Percentiles rank a stretch among this genome's conserved stretches.
phyloP scores from a whole-genome alignment of 2,797 vertebrate species.

The Phoebastria nigripes region DNA sequence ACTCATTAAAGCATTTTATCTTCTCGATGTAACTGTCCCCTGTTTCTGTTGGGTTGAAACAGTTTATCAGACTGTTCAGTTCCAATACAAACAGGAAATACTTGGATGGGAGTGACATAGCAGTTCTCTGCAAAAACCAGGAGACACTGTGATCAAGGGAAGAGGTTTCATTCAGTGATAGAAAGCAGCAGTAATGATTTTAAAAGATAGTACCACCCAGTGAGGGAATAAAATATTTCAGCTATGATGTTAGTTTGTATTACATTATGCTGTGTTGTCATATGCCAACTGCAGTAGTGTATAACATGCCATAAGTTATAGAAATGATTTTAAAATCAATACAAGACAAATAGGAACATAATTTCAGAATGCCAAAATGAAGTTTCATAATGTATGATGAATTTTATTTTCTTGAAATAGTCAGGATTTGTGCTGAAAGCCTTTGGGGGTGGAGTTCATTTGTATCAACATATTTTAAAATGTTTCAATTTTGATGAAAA shows the following conservation, averaged over 20 bases:
- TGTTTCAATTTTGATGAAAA: background rate
- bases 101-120: background rate
- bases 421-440: background rate
- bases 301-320: background rate
- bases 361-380: background rate
- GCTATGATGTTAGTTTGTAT: background rate
- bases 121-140: background rate
- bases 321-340: background rate
- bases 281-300: background rate
- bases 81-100: slow-evolving; percentile 56
- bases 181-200: background rate
- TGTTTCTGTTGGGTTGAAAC: background rate
- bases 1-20: background rate
- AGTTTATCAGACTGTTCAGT: slow-evolving; percentile 4
- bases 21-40: background rate
- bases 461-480: background rate
- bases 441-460: background rate
- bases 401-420: background rate
- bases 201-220: background rate
- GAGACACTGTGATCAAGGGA: background rate
- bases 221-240: background rate
- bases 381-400: background rate
- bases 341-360: background rate
- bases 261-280: background rate
- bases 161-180: background rate